Base-by-base conservation (phyloP, 2,797 vertebrate species). In the Choloepus didactylus region DNA sequence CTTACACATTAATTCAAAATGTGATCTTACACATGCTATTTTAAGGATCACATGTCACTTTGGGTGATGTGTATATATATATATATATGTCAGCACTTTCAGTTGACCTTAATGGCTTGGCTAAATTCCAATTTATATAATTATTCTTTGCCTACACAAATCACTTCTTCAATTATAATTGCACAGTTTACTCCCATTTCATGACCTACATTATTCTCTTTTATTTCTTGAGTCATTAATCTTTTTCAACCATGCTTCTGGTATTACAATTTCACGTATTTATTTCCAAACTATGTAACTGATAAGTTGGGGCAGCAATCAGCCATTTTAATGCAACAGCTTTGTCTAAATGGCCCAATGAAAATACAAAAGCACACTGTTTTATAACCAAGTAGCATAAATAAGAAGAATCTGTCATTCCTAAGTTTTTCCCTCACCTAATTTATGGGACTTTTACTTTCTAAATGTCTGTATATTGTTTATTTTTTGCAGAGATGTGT, bases 131-230 rank as follows among this genome's bases (percentile, higher is more conserved):
- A 75, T 51, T 83, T 85, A 21, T 9, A 41, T 89, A 66, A 81
- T 67, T 90, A 85, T 5, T 82, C 72, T 88, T 84, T 85, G 10
- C 9, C 6, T 93, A 72, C 85, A 64, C 3, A 96, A 96, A 97
- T 56, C 27, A 81, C 27, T 0, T 3, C 5, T 94, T 87, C 81
- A 94, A 87, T 82, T 93, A 95, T 89, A 87, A 82, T 49, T 35
- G 8, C n/a, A 75, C 69, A 80, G n/a, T 51, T 51, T 8, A 86
- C 35, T 2, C 31, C 3, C 3, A 29, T 76, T 93, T 83, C 11
- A 56, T 76, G 31, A 77, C 19, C 7, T 82, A 94, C 44, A 88
- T 79, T 83, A 72, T 72, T 41, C 44, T 12, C 29, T 14, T 23
- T 75, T 46, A 15, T 83, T 82, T 86, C 76, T 82, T 77, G 21